Evolutionary conservation across 2,888 invertebrate genomes (phyloP), one percentile per base, ranked within the genome.

Genomic region (Polylopha cassiicola): DNA sequence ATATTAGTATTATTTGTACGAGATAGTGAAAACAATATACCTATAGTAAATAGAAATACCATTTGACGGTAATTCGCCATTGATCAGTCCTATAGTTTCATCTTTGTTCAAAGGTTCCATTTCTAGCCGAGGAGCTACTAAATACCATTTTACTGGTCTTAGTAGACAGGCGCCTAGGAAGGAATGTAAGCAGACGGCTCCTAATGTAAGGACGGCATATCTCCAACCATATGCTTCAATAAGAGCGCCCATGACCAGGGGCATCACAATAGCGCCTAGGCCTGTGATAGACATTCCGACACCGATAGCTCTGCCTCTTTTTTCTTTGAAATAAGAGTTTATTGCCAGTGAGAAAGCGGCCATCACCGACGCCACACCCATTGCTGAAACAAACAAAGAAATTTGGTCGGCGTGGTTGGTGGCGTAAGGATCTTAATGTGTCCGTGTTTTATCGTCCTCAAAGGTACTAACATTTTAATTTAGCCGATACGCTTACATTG

Each of bases 81-180:
- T 79, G 1, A 69, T 55, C 23, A 74, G 60, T 46, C 74, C 76
- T 16, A 60, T 45, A 24, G 60, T 65, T 9, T 51, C 46, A 28
- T 74, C 72, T 27, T 65, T 68, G 37, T 73, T 80, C 9, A 85
- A 47, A 21, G 81, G 78, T 23, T 60, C 55, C 53, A 66, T 57
- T 63, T 85, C 81, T 57, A 77, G 38, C 15, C 63, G 63, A 15
- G 75, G 67, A 43, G 72, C 57, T 53, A 76, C 87, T 63, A 87
- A 69, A 65, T 91, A 90, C 89, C 90, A 90, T 68, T 89, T 89
- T 2, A 90, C 82, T 9, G 92, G 92, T 55, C 91, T 89, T 24
- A 92, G 76, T 39, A 92, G 68, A 43, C 86, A 65, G 1, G 90
- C 88, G 4, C 87, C 89, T 38, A 88, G 65, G 3, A 91, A 61